Evolutionary conservation across 2,797 vertebrate species (phyloP).

Genomic region (Hoplostethus atlanticus): DNA sequence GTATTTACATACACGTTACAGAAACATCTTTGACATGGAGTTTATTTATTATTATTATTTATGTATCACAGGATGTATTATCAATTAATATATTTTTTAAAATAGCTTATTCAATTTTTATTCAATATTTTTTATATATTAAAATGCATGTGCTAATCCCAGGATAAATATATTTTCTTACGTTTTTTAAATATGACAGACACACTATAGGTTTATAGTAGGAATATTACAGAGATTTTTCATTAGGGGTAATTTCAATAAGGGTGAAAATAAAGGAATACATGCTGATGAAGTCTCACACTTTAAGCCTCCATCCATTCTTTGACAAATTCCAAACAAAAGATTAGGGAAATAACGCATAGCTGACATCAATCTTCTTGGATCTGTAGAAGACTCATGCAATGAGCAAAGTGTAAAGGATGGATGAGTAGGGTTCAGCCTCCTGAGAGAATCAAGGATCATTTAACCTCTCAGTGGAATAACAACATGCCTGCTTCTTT

Average conservation of each 20-base stretch:
- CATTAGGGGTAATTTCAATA: not conserved
- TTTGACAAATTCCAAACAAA: not conserved
- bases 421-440: not conserved
- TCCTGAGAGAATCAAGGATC: not conserved
- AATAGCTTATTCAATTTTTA: no score
- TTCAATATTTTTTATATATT: no score
- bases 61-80: no score
- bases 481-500: slow-evolving; percentile 18
- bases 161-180: no score
- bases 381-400: not conserved
- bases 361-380: not conserved
- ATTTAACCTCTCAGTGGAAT: not conserved
- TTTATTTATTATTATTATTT: no score
- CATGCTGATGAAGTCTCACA: not conserved
- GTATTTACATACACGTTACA: no score
- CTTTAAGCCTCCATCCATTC: not conserved
- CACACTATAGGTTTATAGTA: no score
- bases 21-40: no score
- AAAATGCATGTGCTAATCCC: no score
- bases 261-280: not conserved
- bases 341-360: not conserved
- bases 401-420: not conserved
- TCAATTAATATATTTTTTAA: no score
- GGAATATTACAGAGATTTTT: no score
- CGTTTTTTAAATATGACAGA: no score